Base-by-base conservation (phyloP, 2,113 vertebrate genomes). In the Pungitius pungitius region DNA sequence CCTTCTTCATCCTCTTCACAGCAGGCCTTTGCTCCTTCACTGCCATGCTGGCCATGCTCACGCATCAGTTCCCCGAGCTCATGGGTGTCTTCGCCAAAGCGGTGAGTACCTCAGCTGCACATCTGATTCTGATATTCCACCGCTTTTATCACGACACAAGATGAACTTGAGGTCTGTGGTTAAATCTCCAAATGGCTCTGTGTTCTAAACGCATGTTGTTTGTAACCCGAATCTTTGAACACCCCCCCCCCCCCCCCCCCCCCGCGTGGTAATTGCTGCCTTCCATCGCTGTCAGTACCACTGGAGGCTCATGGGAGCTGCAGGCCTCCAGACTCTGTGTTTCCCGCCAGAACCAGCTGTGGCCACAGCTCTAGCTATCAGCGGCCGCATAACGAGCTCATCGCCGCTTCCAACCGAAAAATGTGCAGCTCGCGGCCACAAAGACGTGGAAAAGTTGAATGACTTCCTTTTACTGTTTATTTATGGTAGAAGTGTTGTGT, bases 1-100 rank as follows among this genome's bases (percentile, higher is more conserved):
- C 98, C 58, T 99, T 99, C 91, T 99, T 99, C 94, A 98, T 99
- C 90, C 96, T 99, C 85, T 99, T 99, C 94, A 99, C 98, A 90
- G 98, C 98, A 77, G 98, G 97, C 81, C 94, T 99, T 45, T 99
- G 97, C 73, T 99, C 98, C 78, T 99, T 98, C 68, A 98, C 97
- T 26, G 98, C 98, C 80, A 95, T 99, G 97, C 94, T 99, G 88
- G 97, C 98, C 66, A 95, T 99, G 85, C 96, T 99, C 58, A 99
- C 97, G 9, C 97, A 99, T 91, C 97, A 99, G 89, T 99, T 99
- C 91, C 98, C 98, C 22, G 98, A 99, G 92, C 95, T 99, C 85
- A 97, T 98, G 96, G 96, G 97, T 22, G 75, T 99, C 89, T 98
- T 99, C 90, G 96, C 95, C 90, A 99, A 97, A 96, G 95, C 96